Percentiles rank a stretch among this genome's conserved stretches.
Conservation (phyloP, 2,113 vertebrate genomes). For the Scatophagus argus region DNA sequence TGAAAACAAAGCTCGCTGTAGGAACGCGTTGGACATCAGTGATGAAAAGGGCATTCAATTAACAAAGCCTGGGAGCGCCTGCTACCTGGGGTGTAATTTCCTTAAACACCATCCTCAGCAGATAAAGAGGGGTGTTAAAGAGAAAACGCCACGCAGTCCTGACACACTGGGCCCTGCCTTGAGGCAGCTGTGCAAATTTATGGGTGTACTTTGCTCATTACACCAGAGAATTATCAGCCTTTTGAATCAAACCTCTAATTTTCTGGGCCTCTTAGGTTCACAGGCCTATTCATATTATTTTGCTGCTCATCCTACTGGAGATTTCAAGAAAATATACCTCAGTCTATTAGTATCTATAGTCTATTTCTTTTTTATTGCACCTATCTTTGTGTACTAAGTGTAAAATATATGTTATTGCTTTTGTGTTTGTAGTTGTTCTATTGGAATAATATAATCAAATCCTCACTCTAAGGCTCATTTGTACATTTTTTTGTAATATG, state of each 20-base stretch:
- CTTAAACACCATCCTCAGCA: constrained; percentile 73
- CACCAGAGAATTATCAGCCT: constrained; percentile 71
- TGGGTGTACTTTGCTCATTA: constrained; percentile 72
- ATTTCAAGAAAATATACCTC: background rate
- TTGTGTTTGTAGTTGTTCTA: background rate
- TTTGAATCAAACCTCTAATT: constrained; percentile 75
- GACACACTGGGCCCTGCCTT: constrained; percentile 59
- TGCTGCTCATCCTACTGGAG: constrained; percentile 10
- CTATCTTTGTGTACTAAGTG: background rate
- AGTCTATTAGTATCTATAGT: background rate
- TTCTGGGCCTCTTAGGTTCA: constrained; percentile 56
- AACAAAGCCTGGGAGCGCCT: constrained; percentile 66
- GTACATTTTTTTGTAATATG: too few species aligned
- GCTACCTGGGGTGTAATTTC: constrained; percentile 76
- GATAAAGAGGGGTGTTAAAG: constrained; percentile 65
- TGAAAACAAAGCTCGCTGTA: constrained; percentile 55
- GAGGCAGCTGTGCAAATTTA: constrained; percentile 68
- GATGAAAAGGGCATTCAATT: constrained; percentile 72
- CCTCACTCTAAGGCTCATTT: background rate
- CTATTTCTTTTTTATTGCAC: constrained; percentile 14
- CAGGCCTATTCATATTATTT: constrained; percentile 52
- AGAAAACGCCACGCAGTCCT: constrained; percentile 53
- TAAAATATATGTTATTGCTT: background rate
- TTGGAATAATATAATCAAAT: background rate
- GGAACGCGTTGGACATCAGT: constrained; percentile 52